phyloP scores from a whole-genome alignment of 2,888 invertebrate species.

The Ceraclea dissimilis region DNA sequence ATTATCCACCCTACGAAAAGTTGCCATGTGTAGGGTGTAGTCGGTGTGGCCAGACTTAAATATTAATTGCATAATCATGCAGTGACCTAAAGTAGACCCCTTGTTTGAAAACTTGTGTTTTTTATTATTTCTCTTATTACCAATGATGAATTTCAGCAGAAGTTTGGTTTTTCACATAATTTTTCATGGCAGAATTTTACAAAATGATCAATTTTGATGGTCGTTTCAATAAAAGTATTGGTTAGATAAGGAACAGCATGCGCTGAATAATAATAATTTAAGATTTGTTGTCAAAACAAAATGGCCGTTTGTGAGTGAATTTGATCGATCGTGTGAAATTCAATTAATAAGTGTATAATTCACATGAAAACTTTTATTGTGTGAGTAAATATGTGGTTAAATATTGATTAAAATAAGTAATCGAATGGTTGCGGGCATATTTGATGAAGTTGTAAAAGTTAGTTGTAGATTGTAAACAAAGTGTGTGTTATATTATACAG shows the following conservation, averaged over 20 bases:
- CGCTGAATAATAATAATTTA: background rate
- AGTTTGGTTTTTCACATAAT: background rate
- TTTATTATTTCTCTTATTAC: too few relatives aligned
- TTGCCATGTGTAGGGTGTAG: too few relatives aligned
- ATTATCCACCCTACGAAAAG: too few relatives aligned
- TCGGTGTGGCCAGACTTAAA: too few relatives aligned
- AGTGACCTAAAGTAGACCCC: too few relatives aligned
- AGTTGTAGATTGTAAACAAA: constrained; percentile 14
- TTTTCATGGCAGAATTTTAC: background rate
- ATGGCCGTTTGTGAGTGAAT: constrained; percentile 26
- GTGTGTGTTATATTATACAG: too few relatives aligned
- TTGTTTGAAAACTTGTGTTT: too few relatives aligned
- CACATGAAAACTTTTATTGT: constrained; percentile 16
- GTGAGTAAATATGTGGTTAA: constrained; percentile 13
- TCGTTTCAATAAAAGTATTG: background rate
- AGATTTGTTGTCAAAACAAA: constrained; percentile 27
- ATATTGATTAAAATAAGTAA: background rate
- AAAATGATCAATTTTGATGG: background rate
- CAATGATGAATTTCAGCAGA: background rate
- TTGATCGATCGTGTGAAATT: constrained; percentile 21
- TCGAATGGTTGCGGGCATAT: background rate
- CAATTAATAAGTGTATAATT: constrained; percentile 14
- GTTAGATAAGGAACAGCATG: background rate
- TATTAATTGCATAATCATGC: too few relatives aligned
- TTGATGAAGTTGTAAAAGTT: background rate